A percentile compares a stretch with the other conserved stretches of the same genome.
Conservation (phyloP, 2,113 vertebrate species). For the Ciconia boyciana region DNA sequence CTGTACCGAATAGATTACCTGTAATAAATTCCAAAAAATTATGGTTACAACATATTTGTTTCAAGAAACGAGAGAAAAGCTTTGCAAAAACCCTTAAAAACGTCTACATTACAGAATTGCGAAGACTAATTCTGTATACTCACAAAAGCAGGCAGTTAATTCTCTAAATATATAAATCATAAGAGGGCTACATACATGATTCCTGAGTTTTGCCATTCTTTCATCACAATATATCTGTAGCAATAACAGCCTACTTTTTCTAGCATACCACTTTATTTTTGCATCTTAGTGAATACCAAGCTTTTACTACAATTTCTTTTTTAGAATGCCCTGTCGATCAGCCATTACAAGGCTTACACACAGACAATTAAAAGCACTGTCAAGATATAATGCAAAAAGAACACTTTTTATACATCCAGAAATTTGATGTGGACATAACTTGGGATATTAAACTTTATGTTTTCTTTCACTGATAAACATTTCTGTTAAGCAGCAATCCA, state of each 20-base stretch:
- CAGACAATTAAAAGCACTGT: background rate
- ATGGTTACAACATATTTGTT: background rate
- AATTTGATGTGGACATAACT: background rate
- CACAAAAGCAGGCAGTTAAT: background rate
- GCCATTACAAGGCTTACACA: background rate
- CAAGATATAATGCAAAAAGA: background rate
- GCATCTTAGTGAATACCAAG: background rate
- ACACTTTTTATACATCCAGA: background rate
- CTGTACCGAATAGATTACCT: constrained; percentile 91
- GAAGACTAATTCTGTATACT: background rate
- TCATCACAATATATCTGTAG: background rate
- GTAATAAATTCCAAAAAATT: background rate
- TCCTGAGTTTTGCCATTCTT: background rate
- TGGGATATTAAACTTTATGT: background rate
- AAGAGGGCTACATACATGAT: background rate
- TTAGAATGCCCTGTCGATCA: background rate
- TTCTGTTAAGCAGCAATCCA: background rate
- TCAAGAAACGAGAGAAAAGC: background rate
- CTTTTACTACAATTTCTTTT: background rate
- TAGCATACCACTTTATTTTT: background rate
- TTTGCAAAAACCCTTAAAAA: background rate
- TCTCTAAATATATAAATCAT: background rate
- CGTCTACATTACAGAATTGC: background rate
- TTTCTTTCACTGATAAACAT: background rate
- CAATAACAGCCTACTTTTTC: background rate